Base-by-base conservation (phyloP, 2,113 vertebrate species). In the Xenopus tropicalis region DNA sequence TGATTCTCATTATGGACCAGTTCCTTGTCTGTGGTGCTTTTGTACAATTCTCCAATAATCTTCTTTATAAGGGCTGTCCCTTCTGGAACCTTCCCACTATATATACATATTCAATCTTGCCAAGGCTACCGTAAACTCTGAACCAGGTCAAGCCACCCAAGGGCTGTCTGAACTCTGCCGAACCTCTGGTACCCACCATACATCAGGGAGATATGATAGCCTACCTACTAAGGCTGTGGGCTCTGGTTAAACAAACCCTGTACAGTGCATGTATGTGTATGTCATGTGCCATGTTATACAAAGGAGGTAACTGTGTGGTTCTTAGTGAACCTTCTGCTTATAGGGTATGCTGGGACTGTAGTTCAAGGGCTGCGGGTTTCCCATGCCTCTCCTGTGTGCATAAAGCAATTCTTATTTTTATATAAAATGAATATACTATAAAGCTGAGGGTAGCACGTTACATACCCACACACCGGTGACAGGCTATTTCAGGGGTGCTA, bases 51-150 rank as follows among this genome's bases (percentile, higher is more conserved):
- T 37, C 29, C 29, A 37, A 3, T 7, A 37, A 5, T 7, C 11
- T 44, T 58, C 54, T 3, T 5, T 16, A 24, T 54, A 61, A 72
- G 70, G 70, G 70, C 70, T 72, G 70, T 48, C 62, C 29, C 70
- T 51, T 14, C 61, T 64, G 23, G 57, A 61, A 56, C 19, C 19
- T 44, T 21, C 24, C 52, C 48, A 25, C 46, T 11, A 19, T 42
- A n/a, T 21, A 22, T 37, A 5, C 29, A 37, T n/a, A n/a, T n/a
- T n/a, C 29, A 4, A 37, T 37, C 52, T 42, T 56, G 70, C 64
- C 48, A 54, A 64, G 29, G 61, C 58, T 57, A 69, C 67, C 42
- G 43, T 48, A n/a, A n/a, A 21, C 59, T 64, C 70, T 37, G 70
- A 44, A 48, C 44, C 22, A 42, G 20, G 19, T 23, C 4, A 25